Base-by-base conservation (phyloP, 2,113 vertebrate genomes). In the Brachypteracias leptosomus region DNA sequence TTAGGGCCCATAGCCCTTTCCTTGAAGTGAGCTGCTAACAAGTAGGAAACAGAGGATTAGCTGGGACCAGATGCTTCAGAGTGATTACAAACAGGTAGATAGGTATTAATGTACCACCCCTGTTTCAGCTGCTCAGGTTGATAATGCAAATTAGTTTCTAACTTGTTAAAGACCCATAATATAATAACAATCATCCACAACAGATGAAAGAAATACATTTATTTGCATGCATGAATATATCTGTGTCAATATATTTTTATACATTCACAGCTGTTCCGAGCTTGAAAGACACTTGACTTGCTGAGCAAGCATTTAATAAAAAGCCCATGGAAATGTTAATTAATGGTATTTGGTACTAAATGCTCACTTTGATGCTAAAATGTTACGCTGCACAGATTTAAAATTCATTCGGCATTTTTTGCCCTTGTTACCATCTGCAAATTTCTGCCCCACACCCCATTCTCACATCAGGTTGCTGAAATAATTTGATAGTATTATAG, bases 331-430 rank as follows among this genome's bases (percentile, higher is more conserved):
- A 96, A 97, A 96, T 96, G 95, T 96, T 96, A 96, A 96, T 96
- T 96, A 96, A 94, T 95, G 95, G 92, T 96, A 96, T 97, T 96
- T 94, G 95, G 92, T 94, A 97, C 96, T 96, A 92, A 96, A 96
- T 96, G 96, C 96, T 96, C 96, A 96, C 96, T 96, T 95, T 95
- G 93, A 96, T 96, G 95, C 92, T 97, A 95, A 96, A 96, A 96
- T 96, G 86, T 96, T 96, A 92, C 3, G 62, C 86, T 95, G 83
- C 88, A 68, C 76, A 91, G 96, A 95, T 89, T 97, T 96, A 76
- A 79, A 96, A 96, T 97, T 93, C 88, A 96, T 49, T 94, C 3
- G 85, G 90, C 93, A 90, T 94, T 94, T 96, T 96, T 96, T 96
- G 92, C 96, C 95, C 90, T 96, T 87, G 93, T 96, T 95, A 96